Percentiles rank a stretch among this genome's conserved stretches.
Evolutionary conservation across 2,888 invertebrate genomes (phyloP).

Genomic region (Rutpela maculata): DNA sequence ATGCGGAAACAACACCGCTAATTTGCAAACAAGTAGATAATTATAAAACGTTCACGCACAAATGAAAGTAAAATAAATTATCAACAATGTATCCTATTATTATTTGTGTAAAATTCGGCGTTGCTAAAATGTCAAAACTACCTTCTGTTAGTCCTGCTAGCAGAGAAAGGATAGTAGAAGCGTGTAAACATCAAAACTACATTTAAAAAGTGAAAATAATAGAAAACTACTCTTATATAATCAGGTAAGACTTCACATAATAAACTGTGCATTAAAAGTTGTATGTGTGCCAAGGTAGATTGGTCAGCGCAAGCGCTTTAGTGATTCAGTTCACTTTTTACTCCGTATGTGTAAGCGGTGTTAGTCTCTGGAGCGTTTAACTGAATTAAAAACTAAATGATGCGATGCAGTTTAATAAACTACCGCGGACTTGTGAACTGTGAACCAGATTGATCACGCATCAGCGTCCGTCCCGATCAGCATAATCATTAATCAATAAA

Average conservation of each 20-base stretch:
- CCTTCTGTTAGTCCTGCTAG: slow-evolving; percentile 52
- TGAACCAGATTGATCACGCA: neutral
- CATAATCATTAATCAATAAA: neutral
- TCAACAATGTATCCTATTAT: slow-evolving; percentile 34
- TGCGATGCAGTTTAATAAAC: neutral
- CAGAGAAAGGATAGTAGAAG: slow-evolving; percentile 62
- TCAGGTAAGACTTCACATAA: slow-evolving; percentile 70
- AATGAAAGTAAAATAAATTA: slow-evolving; percentile 34
- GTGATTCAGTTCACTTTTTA: slow-evolving; percentile 37
- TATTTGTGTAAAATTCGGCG: slow-evolving; percentile 31
- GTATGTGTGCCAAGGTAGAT: slow-evolving; percentile 73
- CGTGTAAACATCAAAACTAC: slow-evolving; percentile 60
- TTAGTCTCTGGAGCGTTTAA: slow-evolving; percentile 5
- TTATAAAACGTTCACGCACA: slow-evolving; percentile 38
- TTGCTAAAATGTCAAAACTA: slow-evolving; percentile 45
- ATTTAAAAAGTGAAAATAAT: slow-evolving; percentile 74
- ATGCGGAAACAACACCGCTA: slow-evolving; percentile 29
- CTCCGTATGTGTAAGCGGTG: neutral
- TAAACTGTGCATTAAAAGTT: slow-evolving; percentile 66
- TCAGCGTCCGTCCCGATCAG: neutral
- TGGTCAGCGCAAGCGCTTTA: slow-evolving; percentile 51
- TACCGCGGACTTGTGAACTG: neutral
- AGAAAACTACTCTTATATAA: slow-evolving; percentile 73
- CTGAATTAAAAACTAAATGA: slow-evolving; percentile 1
- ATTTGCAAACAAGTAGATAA: slow-evolving; percentile 37